A percentile compares a stretch with the other conserved stretches of the same genome.
phyloP scores from a whole-genome alignment of 2,113 vertebrate species.

The Gymnorhina tibicen region DNA sequence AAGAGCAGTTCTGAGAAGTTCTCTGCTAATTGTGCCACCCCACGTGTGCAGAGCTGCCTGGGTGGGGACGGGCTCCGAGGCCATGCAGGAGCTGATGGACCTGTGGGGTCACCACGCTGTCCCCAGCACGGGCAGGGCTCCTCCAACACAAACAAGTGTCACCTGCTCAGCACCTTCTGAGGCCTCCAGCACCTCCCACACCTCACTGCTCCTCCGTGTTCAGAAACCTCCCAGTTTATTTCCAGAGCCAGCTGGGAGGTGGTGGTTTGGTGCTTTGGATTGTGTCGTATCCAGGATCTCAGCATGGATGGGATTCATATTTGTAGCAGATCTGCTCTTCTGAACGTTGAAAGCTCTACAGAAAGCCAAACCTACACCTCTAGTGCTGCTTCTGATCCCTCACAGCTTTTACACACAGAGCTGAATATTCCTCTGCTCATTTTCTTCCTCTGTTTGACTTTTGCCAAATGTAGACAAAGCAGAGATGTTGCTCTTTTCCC shows the following conservation, averaged over 20 bases:
- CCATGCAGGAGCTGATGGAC: accelerated
- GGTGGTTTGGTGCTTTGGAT: accelerated
- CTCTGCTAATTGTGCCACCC: background rate
- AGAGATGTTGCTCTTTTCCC: background rate
- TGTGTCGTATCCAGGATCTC: accelerated
- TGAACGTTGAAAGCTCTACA: background rate
- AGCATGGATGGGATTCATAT: accelerated
- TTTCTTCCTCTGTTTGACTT: background rate
- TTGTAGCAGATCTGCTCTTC: background rate
- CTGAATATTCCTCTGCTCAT: background rate
- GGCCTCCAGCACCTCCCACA: background rate
- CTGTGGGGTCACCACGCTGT: background rate
- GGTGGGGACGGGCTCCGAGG: accelerated
- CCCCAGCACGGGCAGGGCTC: accelerated
- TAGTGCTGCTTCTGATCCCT: background rate
- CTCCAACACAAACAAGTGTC: accelerated
- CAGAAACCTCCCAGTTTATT: background rate
- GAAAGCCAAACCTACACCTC: background rate
- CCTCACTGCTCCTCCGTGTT: accelerated
- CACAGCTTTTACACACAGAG: background rate
- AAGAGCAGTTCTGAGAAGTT: background rate
- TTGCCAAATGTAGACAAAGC: background rate
- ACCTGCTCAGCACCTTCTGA: background rate
- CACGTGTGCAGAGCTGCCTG: accelerated
- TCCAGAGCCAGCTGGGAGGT: accelerated